phyloP scores from a whole-genome alignment of 2,888 invertebrate species.

The Timema cristinae region DNA sequence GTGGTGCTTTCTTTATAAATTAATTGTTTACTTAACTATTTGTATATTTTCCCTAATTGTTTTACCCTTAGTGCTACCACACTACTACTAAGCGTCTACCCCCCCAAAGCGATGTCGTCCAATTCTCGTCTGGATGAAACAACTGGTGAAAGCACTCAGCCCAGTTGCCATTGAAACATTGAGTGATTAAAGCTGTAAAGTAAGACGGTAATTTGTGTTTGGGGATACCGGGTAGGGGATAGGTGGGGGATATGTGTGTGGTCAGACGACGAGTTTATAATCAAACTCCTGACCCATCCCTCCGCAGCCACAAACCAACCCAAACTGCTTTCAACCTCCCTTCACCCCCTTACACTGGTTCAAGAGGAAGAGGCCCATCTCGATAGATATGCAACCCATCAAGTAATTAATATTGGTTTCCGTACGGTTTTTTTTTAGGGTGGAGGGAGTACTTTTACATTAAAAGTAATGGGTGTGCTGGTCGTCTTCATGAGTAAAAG shows the following conservation, averaged over 20 bases:
- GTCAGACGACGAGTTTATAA: no score
- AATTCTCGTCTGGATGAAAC: no score
- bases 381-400: conserved; percentile 9
- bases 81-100: no score
- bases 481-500: not conserved
- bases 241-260: not conserved
- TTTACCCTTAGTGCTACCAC: no score
- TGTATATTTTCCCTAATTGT: no score
- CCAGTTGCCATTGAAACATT: not conserved
- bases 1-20: no score
- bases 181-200: conserved; percentile 13
- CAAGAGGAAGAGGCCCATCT: not conserved
- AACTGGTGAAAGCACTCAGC: no score
- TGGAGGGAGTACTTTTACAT: conserved; percentile 4
- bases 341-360: not conserved
- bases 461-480: conserved; percentile 9
- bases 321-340: no score
- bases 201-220: conserved; percentile 13
- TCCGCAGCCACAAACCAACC: no score
- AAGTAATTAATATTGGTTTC: conserved; percentile 11
- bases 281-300: no score
- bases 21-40: no score
- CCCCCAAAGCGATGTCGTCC: no score
- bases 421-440: not conserved
- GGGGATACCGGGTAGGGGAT: not conserved